phyloP scores from a whole-genome alignment of 2,888 invertebrate species.

The Colletes collaris region DNA sequence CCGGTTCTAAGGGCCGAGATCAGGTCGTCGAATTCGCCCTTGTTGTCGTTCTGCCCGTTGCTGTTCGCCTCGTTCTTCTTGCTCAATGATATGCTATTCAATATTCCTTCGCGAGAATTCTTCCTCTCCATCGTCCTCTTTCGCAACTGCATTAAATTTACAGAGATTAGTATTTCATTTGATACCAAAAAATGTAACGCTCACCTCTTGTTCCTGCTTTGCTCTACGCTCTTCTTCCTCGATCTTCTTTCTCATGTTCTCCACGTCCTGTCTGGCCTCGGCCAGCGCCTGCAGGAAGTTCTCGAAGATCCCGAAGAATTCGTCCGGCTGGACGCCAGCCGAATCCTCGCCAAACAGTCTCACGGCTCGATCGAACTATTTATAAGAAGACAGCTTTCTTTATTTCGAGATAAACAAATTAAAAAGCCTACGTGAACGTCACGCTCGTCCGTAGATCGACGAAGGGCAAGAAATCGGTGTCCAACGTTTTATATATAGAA shows the following conservation, averaged over 20 bases:
- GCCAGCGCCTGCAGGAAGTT: constrained; percentile 91
- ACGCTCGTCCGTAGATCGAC: neutral
- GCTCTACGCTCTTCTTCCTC: constrained; percentile 96
- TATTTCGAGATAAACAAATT: too few relatives aligned
- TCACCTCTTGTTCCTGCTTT: constrained; percentile 93
- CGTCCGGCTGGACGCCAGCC: constrained; percentile 93
- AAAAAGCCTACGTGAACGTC: too few relatives aligned
- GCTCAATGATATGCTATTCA: constrained; percentile 89
- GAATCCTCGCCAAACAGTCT: constrained; percentile 96
- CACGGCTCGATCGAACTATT: constrained; percentile 93
- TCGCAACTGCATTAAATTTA: constrained; percentile 85
- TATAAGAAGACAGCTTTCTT: neutral
- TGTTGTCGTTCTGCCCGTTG: constrained; percentile 85
- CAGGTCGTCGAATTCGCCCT: constrained; percentile 97
- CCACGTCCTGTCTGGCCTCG: constrained; percentile 95
- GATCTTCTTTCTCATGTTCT: constrained; percentile 91
- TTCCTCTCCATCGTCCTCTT: constrained; percentile 95
- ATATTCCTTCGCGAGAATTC: constrained; percentile 90
- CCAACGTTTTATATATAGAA: too few relatives aligned
- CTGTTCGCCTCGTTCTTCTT: constrained; percentile 86
- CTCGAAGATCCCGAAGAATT: constrained; percentile 97
- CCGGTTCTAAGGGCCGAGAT: constrained; percentile 97
- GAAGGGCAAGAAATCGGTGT: too few relatives aligned
- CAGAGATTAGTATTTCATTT: neutral
- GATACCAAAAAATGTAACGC: constrained; percentile 4